Evolutionary conservation across 2,888 invertebrate genomes (phyloP), one percentile per base, ranked within the genome.

Genomic region (Cantharis nigra): DNA sequence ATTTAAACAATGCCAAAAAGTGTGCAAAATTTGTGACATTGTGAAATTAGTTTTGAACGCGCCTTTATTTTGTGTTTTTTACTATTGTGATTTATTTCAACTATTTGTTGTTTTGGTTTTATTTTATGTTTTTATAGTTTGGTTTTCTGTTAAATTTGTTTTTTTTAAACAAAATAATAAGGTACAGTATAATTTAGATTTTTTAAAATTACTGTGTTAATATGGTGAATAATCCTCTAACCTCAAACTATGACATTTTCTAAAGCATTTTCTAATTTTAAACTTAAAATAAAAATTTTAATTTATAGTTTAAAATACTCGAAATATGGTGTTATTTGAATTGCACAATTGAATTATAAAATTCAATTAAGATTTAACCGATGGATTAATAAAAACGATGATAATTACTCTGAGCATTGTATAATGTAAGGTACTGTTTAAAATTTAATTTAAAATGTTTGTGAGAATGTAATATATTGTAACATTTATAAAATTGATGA

Each of bases 11-110:
- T 20, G 23, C 9, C 11, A 49, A 65, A 18, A 71, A 23, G 65
- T 71, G 70, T 10, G 4, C 33, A 11, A 49, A 33, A 64, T 49
- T n/a, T 71, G 75, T 75, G 75, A 9, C 65, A 67, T 49, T 63
- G 74, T 74, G 74, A 63, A 70, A 30, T 76, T 72, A 72, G 64
- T 76, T 71, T 63, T 77, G 69, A 78, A 74, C 69, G 77, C 20
- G 73, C 74, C 74, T 77, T 77, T 77, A 73, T 74, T 72, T 73
- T 69, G 26, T 73, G 70, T 70, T 67, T 78, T 33, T 64, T 67
- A 14, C 69, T 69, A 23, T 33, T 73, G n/a, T 65, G 20, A 16
- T 11, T 71, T 77, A 65, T 69, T 71, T 63, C 20, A 18, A 28
- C 13, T 16, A 20, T 63, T 71, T 13, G 20, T 49, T 73, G 70